Conservation (phyloP, 2,113 vertebrate genomes). For the Leiothrix lutea region DNA sequence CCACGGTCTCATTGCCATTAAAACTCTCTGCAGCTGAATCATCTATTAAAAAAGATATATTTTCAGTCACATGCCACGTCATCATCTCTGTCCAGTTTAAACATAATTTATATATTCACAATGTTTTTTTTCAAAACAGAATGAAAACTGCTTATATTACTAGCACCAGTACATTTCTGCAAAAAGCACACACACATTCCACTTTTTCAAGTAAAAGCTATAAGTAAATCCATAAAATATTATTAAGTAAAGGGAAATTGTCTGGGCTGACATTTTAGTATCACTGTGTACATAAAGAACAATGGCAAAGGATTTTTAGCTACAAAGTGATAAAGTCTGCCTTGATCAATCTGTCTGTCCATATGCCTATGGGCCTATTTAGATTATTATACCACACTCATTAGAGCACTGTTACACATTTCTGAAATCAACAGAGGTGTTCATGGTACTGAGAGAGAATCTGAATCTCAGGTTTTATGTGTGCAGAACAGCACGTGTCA, state of each 20-base stretch:
- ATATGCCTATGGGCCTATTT: not conserved
- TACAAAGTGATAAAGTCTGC: not conserved
- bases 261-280: not conserved
- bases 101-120: conserved; percentile 28
- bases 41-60: conserved; percentile 77
- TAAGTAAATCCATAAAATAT: not conserved
- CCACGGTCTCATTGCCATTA: conserved; percentile 83
- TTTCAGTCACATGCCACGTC: conserved; percentile 52
- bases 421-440: not conserved
- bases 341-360: not conserved
- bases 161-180: not conserved
- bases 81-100: conserved; percentile 53
- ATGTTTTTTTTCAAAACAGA: conserved; percentile 12
- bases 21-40: conserved; percentile 84
- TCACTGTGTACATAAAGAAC: not conserved
- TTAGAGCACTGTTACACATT: not conserved
- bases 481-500: not conserved
- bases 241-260: not conserved
- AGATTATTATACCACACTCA: not conserved
- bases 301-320: conserved; percentile 5
- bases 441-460: not conserved
- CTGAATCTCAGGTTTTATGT: not conserved
- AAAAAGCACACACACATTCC: not conserved
- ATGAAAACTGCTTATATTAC: not conserved
- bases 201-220: not conserved